Conservation (phyloP, 2,888 invertebrate species). For the Drosophila siamana region DNA sequence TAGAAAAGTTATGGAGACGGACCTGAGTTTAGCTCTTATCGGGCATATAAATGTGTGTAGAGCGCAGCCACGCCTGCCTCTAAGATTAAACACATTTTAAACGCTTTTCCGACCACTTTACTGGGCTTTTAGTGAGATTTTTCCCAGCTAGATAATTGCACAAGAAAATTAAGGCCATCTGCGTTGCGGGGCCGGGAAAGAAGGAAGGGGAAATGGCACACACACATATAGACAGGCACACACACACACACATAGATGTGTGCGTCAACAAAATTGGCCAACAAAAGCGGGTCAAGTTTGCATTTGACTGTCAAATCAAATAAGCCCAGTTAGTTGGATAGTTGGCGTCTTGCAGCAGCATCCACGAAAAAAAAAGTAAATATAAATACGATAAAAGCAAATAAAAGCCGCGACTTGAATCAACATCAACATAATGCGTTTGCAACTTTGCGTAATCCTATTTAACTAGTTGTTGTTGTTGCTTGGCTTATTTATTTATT, state of each 20-base stretch:
- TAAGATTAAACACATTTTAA: not conserved
- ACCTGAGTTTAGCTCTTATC: not conserved
- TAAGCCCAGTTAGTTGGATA: conserved; percentile 19
- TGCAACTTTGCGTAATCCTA: conserved; percentile 73
- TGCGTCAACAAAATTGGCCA: conserved; percentile 8
- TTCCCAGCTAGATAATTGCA: not conserved
- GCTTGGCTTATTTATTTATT: conserved; percentile 42
- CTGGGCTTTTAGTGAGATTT: conserved; percentile 1
- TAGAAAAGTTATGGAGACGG: too few relatives aligned
- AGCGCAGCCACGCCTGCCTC: not conserved
- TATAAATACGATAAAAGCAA: conserved; percentile 57
- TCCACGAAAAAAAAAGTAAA: conserved; percentile 21
- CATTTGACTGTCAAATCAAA: conserved; percentile 51
- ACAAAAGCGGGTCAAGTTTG: conserved; percentile 71
- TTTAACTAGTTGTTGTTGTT: conserved; percentile 45
- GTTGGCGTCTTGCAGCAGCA: conserved; percentile 39
- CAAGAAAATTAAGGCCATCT: not conserved
- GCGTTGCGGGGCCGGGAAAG: not conserved
- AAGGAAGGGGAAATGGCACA: conserved; percentile 14
- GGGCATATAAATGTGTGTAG: not conserved
- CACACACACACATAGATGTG: not conserved
- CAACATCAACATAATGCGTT: conserved; percentile 66
- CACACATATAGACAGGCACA: conserved; percentile 1
- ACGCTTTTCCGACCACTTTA: not conserved
- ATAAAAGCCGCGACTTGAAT: conserved; percentile 43